Conservation (phyloP, 2,797 vertebrate genomes). For the Amniataba percoides region DNA sequence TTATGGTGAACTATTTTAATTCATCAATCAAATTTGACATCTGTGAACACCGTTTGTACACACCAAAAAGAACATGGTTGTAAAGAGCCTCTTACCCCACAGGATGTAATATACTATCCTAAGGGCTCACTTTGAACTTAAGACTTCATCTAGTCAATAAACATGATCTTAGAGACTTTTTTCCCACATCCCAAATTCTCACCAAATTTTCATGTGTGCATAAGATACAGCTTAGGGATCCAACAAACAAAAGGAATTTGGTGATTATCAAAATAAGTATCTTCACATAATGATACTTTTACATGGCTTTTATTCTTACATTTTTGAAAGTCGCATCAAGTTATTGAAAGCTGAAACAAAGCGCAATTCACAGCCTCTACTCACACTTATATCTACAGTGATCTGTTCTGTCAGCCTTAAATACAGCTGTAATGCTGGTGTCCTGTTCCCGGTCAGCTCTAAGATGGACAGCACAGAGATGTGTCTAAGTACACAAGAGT, state of each 20-base stretch:
- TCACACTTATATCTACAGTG: constrained; percentile 1
- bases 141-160: background rate
- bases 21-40: background rate
- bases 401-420: constrained; percentile 9
- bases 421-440: constrained; percentile 21
- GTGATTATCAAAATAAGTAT: background rate
- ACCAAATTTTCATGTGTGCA: background rate
- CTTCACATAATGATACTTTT: background rate
- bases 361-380: background rate
- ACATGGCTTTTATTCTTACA: background rate
- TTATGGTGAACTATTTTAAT: background rate
- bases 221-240: background rate
- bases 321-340: background rate
- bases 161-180: background rate
- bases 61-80: background rate
- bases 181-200: background rate
- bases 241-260: background rate
- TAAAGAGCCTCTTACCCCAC: background rate
- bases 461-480: background rate
- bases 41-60: background rate
- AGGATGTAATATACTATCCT: background rate
- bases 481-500: constrained; percentile 1
- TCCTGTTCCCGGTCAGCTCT: constrained; percentile 12
- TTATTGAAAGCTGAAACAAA: background rate
- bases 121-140: background rate